phyloP scores from a whole-genome alignment of 2,113 vertebrate genomes.

The Gorsachius goisagi region DNA sequence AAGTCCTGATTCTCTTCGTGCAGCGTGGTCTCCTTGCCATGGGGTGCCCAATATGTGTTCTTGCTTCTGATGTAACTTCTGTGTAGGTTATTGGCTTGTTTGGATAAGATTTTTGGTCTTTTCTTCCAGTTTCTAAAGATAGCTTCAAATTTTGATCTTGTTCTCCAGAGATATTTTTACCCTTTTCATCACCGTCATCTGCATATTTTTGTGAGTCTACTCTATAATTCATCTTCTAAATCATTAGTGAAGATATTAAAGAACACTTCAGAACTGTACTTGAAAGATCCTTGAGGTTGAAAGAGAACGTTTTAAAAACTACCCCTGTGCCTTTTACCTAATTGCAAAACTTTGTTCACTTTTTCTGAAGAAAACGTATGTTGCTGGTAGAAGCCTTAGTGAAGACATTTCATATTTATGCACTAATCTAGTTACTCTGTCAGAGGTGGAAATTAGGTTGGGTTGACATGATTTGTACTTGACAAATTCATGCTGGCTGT shows the following conservation, averaged over 20 bases:
- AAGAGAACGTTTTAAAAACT: not conserved
- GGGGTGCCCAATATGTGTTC: not conserved
- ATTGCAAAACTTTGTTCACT: not conserved
- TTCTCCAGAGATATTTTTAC: constrained; percentile 9
- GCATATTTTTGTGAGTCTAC: not conserved
- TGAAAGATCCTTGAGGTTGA: not conserved
- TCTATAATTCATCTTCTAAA: constrained; percentile 3
- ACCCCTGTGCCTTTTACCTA: not conserved
- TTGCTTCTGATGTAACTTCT: not conserved
- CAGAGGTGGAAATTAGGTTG: not conserved
- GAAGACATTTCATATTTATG: not conserved
- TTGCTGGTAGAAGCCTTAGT: not conserved
- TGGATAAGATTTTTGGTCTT: not conserved
- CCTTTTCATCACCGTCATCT: not conserved
- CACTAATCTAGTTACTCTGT: not conserved
- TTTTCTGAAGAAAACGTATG: not conserved
- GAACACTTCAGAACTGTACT: not conserved
- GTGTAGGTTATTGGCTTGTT: not conserved
- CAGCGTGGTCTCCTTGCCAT: not conserved
- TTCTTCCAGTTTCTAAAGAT: not conserved
- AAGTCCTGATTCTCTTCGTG: not conserved
- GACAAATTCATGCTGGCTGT: not conserved
- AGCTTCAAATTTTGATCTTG: not conserved
- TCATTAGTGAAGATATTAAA: not conserved
- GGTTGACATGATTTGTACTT: not conserved